A percentile compares a stretch with the other conserved stretches of the same genome.
phyloP scores from a whole-genome alignment of 2,113 vertebrate species.

The Ciconia boyciana region DNA sequence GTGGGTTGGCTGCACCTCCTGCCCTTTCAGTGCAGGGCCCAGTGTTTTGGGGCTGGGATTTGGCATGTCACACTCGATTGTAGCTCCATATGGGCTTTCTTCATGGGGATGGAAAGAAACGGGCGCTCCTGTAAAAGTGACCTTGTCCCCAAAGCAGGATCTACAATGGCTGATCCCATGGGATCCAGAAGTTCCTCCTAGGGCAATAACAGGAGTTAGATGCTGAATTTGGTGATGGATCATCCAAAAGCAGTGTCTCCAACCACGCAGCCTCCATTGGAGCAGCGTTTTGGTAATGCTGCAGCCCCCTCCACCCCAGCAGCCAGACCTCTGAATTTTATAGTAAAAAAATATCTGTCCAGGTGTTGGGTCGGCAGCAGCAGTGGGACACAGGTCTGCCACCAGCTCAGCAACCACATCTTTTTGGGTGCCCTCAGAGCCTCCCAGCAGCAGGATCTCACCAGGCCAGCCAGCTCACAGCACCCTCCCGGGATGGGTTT shows the following conservation, averaged over 20 bases:
- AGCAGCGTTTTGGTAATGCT: background rate
- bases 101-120: background rate
- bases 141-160: background rate
- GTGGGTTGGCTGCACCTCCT: background rate
- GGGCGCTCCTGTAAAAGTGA: rapidly evolving
- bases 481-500: background rate
- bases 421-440: background rate
- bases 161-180: rapidly evolving
- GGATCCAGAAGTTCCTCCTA: background rate
- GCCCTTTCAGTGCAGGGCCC: background rate
- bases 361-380: background rate
- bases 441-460: background rate
- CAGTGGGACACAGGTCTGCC: background rate
- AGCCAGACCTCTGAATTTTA: background rate
- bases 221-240: background rate
- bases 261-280: rapidly evolving
- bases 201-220: rapidly evolving
- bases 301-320: rapidly evolving
- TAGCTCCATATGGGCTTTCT: rapidly evolving
- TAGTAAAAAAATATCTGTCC: background rate
- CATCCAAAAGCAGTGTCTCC: rapidly evolving
- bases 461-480: background rate
- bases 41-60: background rate
- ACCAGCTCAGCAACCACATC: background rate
- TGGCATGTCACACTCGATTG: rapidly evolving